These are phyloP conservation scores for Yponomeuta plumbellus DNA, from an alignment of 2,888 invertebrate species.

Conservation along the genomic window DNA sequence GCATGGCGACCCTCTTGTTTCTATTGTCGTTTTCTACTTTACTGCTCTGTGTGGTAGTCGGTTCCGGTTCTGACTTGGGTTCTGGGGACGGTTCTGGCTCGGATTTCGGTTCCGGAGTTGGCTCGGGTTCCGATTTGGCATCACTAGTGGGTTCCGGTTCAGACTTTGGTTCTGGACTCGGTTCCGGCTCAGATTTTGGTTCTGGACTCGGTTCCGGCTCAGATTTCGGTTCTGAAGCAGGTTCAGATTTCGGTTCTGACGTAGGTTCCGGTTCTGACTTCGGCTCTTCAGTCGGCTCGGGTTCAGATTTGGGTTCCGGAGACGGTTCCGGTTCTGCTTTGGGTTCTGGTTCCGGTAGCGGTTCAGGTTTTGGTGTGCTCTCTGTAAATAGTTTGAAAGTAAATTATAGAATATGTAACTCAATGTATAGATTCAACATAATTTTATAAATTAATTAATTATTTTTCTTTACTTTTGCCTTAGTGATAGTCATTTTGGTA, in stretches of 20 bases:
- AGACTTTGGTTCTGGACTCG: slow-evolving; percentile 47
- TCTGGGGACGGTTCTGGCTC: slow-evolving; percentile 56
- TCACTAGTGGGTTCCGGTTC: slow-evolving; percentile 56
- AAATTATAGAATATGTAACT: too few relatives aligned
- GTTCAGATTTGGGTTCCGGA: slow-evolving; percentile 33
- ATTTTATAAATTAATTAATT: too few relatives aligned
- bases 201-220: slow-evolving; percentile 43
- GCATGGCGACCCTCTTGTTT: slow-evolving; percentile 76
- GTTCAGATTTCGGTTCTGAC: slow-evolving; percentile 33
- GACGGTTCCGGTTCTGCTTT: slow-evolving; percentile 40
- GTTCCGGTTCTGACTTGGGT: slow-evolving; percentile 54
- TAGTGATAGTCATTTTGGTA: too few relatives aligned
- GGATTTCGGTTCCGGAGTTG: slow-evolving; percentile 47
- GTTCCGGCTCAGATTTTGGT: slow-evolving; percentile 43
- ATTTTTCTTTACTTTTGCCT: too few relatives aligned
- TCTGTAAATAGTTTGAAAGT: slow-evolving; percentile 28
- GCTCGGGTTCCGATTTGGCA: slow-evolving; percentile 52
- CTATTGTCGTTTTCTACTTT: slow-evolving; percentile 46
- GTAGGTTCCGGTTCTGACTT: slow-evolving; percentile 40
- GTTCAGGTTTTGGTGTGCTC: slow-evolving; percentile 38
- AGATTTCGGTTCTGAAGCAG: slow-evolving; percentile 34
- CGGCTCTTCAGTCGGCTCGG: slow-evolving; percentile 47
- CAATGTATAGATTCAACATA: too few relatives aligned
- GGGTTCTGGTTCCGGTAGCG: slow-evolving; percentile 34
- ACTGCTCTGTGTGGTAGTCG: slow-evolving; percentile 32